Conservation (phyloP, 2,113 vertebrate genomes). For the Neolamprologus brichardi region DNA sequence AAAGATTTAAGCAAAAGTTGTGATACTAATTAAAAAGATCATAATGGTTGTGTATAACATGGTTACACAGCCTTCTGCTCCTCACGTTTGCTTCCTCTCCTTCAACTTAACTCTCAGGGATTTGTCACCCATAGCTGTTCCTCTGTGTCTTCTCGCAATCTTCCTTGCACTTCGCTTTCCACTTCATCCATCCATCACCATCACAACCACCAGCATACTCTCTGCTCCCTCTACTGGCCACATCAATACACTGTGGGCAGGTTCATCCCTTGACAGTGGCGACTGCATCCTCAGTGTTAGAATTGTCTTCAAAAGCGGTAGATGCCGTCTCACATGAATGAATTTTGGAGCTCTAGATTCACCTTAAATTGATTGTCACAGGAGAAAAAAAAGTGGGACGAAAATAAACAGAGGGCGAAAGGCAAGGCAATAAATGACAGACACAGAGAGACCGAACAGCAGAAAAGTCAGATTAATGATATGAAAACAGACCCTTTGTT, state of each 20-base stretch:
- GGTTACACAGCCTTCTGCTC: neutral
- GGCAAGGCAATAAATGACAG: neutral
- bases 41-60: neutral
- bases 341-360: neutral
- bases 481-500: neutral
- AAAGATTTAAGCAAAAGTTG: neutral
- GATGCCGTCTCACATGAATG: neutral
- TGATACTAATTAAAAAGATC: neutral
- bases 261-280: slow-evolving; percentile 37
- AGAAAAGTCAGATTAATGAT: neutral
- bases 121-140: neutral
- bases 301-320: neutral
- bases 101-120: neutral
- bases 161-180: neutral
- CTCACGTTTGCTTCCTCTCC: neutral
- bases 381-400: neutral
- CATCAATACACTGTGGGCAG: neutral
- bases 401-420: neutral
- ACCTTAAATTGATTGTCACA: neutral
- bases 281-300: slow-evolving; percentile 19
- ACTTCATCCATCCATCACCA: neutral
- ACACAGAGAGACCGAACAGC: neutral
- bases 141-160: neutral
- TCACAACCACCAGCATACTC: neutral
- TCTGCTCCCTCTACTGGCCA: slow-evolving; percentile 44